Evolutionary conservation across 2,113 vertebrate species (phyloP).

Genomic region (Nycticryphes semicollaris): DNA sequence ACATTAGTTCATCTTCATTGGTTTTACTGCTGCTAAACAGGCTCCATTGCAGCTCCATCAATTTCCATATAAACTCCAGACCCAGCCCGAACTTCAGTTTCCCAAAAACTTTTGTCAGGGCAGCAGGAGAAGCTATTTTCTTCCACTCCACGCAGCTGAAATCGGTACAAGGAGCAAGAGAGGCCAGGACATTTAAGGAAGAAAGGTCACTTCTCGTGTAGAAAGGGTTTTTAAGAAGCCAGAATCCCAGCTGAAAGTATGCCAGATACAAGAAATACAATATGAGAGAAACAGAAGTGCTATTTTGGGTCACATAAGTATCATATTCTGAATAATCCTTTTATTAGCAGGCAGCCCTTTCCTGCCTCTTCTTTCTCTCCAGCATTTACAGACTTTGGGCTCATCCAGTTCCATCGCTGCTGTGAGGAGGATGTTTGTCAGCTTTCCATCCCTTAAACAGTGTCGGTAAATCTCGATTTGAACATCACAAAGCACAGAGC

Average conservation of each 20-base stretch:
- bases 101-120: not conserved
- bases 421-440: not conserved
- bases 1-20: not conserved
- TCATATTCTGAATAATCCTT: slow-evolving; percentile 39
- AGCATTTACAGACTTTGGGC: not conserved
- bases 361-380: slow-evolving; percentile 5
- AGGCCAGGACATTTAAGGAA: not conserved
- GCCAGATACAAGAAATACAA: slow-evolving; percentile 44
- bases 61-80: not conserved
- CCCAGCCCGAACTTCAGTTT: not conserved
- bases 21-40: not conserved
- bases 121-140: not conserved
- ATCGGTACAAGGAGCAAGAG: not conserved
- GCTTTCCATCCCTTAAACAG: not conserved
- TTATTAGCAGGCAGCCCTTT: slow-evolving; percentile 30
- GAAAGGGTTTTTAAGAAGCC: not conserved
- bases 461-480: not conserved
- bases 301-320: slow-evolving; percentile 38
- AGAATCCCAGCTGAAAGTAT: not conserved
- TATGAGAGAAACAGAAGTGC: slow-evolving; percentile 38
- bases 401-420: not conserved
- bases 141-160: not conserved
- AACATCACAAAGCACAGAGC: not conserved
- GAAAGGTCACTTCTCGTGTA: not conserved
- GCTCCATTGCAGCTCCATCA: not conserved